Conservation (phyloP, 2,888 invertebrate genomes). For the Pteria penguin region DNA sequence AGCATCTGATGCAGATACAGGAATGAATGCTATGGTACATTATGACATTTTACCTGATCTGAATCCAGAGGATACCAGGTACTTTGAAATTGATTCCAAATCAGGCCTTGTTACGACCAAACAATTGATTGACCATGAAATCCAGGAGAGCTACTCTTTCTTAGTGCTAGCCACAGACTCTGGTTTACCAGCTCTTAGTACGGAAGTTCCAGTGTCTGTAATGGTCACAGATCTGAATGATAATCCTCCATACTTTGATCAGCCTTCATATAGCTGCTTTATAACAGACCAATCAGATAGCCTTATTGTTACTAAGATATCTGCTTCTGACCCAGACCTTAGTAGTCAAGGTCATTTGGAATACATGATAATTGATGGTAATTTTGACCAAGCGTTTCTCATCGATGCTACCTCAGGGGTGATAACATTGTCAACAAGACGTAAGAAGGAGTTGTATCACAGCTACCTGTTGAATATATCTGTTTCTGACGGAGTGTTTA, state of each 20-base stretch:
- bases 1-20: constrained; percentile 76
- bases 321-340: constrained; percentile 92
- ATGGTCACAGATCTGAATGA: constrained; percentile 94
- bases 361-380: constrained; percentile 91
- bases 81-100: constrained; percentile 88
- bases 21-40: constrained; percentile 82
- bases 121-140: constrained; percentile 72
- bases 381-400: constrained; percentile 82
- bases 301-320: constrained; percentile 92
- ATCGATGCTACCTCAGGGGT: constrained; percentile 81
- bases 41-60: constrained; percentile 84
- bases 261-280: constrained; percentile 85
- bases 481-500: constrained; percentile 97
- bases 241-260: constrained; percentile 85
- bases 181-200: constrained; percentile 90
- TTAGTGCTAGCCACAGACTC: constrained; percentile 90
- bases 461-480: constrained; percentile 91
- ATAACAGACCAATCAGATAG: constrained; percentile 90
- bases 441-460: constrained; percentile 86
- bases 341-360: constrained; percentile 87
- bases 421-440: constrained; percentile 87
- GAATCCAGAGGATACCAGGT: constrained; percentile 82
- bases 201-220: constrained; percentile 91
- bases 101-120: constrained; percentile 89
- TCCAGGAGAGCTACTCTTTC: constrained; percentile 86